Percentiles rank a stretch among this genome's conserved stretches.
phyloP scores from a whole-genome alignment of 2,888 invertebrate genomes.

The Agrotis exclamationis region DNA sequence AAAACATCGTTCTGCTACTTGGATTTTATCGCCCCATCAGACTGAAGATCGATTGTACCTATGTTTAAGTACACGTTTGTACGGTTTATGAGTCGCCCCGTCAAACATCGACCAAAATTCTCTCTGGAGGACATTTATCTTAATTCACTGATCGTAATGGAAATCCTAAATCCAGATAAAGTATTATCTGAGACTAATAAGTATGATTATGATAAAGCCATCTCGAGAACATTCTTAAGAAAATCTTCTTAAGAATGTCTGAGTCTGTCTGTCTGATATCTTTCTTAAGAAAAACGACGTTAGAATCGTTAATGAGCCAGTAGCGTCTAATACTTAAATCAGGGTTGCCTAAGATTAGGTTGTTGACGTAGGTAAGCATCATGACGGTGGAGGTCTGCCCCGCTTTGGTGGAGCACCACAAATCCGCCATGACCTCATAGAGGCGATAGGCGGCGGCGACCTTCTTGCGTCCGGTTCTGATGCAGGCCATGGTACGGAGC shows the following conservation, averaged over 20 bases:
- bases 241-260: too few relatives aligned
- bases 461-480: too few relatives aligned
- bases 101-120: not conserved
- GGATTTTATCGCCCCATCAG: too few relatives aligned
- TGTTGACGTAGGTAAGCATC: not conserved
- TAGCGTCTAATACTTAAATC: not conserved
- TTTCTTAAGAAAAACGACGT: not conserved
- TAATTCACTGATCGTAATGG: not conserved
- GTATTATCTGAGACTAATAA: conserved; percentile 24
- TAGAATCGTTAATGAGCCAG: conserved; percentile 3
- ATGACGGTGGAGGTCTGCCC: too few relatives aligned
- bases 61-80: not conserved
- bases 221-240: conserved; percentile 8
- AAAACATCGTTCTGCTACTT: too few relatives aligned
- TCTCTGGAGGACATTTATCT: not conserved
- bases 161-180: not conserved
- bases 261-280: too few relatives aligned
- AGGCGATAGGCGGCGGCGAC: too few relatives aligned
- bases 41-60: not conserved
- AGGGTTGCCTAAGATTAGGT: not conserved
- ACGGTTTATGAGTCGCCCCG: not conserved
- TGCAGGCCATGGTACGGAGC: too few relatives aligned
- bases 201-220: not conserved
- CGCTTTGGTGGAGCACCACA: too few relatives aligned
- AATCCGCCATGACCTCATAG: too few relatives aligned